These are phyloP conservation scores for Sturnira hondurensis DNA, from an alignment of 2,113 vertebrate species.

Conservation along the genomic window DNA sequence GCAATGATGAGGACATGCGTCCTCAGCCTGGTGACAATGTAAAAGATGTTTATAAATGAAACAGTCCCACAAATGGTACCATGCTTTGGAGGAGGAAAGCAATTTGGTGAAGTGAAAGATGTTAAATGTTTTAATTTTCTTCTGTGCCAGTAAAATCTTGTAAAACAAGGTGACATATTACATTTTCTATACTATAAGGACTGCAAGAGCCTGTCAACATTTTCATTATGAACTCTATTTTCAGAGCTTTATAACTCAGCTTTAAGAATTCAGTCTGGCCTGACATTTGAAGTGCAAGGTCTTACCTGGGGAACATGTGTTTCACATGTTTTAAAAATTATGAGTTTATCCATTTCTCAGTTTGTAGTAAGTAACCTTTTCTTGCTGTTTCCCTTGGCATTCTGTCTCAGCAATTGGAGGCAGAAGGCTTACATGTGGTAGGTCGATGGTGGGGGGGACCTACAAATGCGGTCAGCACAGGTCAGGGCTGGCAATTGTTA, in stretches of 20 bases:
- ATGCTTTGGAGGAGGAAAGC: slow-evolving; percentile 47
- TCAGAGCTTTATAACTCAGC: slow-evolving; percentile 32
- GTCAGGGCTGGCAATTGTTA: not conserved
- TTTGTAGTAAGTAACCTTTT: slow-evolving; percentile 56
- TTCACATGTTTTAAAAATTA: slow-evolving; percentile 56
- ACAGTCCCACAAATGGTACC: slow-evolving; percentile 11
- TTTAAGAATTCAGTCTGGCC: slow-evolving; percentile 68
- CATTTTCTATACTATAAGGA: slow-evolving; percentile 39
- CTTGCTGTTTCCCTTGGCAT: not conserved
- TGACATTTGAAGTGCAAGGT: slow-evolving; percentile 46
- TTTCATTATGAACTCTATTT: slow-evolving; percentile 66
- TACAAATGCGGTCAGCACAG: not conserved
- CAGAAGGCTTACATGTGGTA: not conserved
- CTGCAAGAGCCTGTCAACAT: slow-evolving; percentile 62
- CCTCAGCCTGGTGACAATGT: not conserved
- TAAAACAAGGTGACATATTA: slow-evolving; percentile 74
- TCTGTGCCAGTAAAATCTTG: slow-evolving; percentile 65
- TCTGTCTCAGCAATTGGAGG: slow-evolving; percentile 7
- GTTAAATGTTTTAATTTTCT: slow-evolving; percentile 79
- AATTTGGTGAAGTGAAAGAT: slow-evolving; percentile 68
- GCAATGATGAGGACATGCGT: not conserved
- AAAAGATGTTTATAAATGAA: slow-evolving; percentile 63
- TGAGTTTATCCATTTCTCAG: not conserved
- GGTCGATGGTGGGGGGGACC: rapidly evolving
- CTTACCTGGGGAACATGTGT: slow-evolving; percentile 58